phyloP scores from a whole-genome alignment of 2,113 vertebrate genomes.

The Thermophis baileyi region DNA sequence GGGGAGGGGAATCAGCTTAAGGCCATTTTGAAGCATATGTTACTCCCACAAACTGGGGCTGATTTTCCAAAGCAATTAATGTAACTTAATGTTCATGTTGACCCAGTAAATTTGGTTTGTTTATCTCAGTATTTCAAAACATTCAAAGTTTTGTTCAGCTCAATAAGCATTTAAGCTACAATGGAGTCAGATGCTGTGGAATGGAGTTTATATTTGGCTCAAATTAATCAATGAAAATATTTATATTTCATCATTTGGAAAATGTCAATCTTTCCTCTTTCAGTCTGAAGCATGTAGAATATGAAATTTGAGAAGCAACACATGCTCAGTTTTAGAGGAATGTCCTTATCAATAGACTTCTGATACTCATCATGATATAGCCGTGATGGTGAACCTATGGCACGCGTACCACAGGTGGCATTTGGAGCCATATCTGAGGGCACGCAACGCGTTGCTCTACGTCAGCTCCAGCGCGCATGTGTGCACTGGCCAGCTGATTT shows the following conservation, averaged over 20 bases:
- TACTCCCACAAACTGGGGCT: constrained; percentile 28
- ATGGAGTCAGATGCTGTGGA: not conserved
- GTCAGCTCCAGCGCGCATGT: too few species aligned
- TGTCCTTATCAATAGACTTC: not conserved
- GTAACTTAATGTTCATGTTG: constrained; percentile 58
- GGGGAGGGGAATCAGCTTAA: constrained; percentile 28
- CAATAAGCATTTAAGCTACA: constrained; percentile 19
- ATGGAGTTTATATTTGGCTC: not conserved
- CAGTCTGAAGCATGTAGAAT: not conserved
- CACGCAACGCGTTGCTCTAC: too few species aligned
- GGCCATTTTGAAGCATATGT: constrained; percentile 40
- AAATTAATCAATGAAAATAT: constrained; percentile 6
- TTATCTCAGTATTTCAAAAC: constrained; percentile 55
- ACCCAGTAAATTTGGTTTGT: constrained; percentile 55
- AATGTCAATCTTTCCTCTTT: not conserved
- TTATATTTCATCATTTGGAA: not conserved
- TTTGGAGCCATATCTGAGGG: too few species aligned
- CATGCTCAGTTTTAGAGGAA: not conserved
- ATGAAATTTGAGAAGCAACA: fast-evolving
- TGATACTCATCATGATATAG: not conserved
- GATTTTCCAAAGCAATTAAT: constrained; percentile 62
- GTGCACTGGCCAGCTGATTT: too few species aligned
- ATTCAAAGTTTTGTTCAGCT: constrained; percentile 52
- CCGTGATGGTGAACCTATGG: too few species aligned
- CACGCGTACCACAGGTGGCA: too few species aligned